Base-by-base conservation (phyloP, 2,888 invertebrate genomes). In the Drosophila nigritarsus region DNA sequence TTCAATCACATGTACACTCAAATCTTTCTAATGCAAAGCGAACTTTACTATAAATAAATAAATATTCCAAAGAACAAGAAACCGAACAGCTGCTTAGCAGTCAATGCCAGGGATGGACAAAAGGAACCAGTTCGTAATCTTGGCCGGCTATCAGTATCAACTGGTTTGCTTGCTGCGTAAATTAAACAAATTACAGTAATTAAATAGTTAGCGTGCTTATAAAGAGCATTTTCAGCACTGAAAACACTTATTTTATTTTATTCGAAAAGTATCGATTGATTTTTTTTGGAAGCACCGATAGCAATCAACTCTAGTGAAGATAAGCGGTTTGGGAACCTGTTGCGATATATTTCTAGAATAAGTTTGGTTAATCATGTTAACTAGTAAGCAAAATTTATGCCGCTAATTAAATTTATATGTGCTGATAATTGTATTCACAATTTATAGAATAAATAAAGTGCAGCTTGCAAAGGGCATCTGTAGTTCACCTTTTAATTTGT, bases 11-110 rank as follows among this genome's bases (percentile, higher is more conserved):
- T 18, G 11, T 36, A 38, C n/a, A n/a, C 6, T 18, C 9, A 42
- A 13, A 60, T n/a, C 29, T 63, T 42, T 29, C 8, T 15, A 36
- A 42, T 42, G 15, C 42, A 38, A 6, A 7, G 27, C 45, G 48
- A 55, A 36, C n/a, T 32, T 55, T 58, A 3, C 9, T 11, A 3
- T 32, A 32, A 32, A 32, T 32, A 9, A 61, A 42, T 58, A 42
- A 55, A 66, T 55, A 24, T 49, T 49, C 32, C 50, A 32, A 51
- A 63, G 49, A 64, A 68, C 38, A 53, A 48, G 51, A 63, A 72
- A 53, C 55, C 36, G 50, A 60, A 65, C 79, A 79, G 82, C 82
- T 79, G 82, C 63, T 40, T n/a, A 29, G 60, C 13, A 45, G 9
- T 42, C 48, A 7, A 0, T 65, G 7, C 15, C 61, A 77, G 81